Evolutionary conservation across 2,888 invertebrate genomes (phyloP), one percentile per base, ranked within the genome.

Genomic region (Lasioglossum morio): DNA sequence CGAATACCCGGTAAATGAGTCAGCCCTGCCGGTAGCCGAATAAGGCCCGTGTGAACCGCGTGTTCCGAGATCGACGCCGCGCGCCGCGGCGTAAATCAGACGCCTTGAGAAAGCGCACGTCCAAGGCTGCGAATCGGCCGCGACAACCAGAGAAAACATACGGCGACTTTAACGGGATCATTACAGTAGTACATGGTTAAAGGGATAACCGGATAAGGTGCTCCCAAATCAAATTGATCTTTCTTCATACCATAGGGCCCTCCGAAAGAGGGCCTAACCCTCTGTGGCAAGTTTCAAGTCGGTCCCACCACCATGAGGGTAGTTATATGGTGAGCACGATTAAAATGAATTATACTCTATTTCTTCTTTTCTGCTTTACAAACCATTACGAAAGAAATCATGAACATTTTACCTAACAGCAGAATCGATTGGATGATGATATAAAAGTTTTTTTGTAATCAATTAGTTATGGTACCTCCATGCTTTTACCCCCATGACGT

Each of bases 1-100:
- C 90, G 86, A 92, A 91, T 91, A 90, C 88, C 75, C 89, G 84
- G 89, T 87, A 91, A 91, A 92, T 93, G 93, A 93, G 91, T 93
- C 93, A 93, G 83, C 84, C 76, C 77, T 30, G 48, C 72, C 53
- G 70, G 87, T 74, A 79, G 70, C 79, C 85, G 82, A 91, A 89
- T 89, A 84, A 81, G 88, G 76, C 74, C 89, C 92, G 90, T 92
- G 91, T 88, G 92, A 91, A 91, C 88, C 83, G 34, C 69, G 81
- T 27, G 60, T 79, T 60, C 57, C 69, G 37, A 69, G 48, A 75
- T 40, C 75, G 74, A 60, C 60, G 30, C 63, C 63, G 66, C 34
- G 66, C 60, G 60, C n/a, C 27, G 27, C 60, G 53, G 60, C 86
- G 82, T 76, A 85, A 87, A 80, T 66, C 63, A 63, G 40, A 81